phyloP scores from a whole-genome alignment of 2,797 vertebrate genomes.

The Vespertilio murinus region DNA sequence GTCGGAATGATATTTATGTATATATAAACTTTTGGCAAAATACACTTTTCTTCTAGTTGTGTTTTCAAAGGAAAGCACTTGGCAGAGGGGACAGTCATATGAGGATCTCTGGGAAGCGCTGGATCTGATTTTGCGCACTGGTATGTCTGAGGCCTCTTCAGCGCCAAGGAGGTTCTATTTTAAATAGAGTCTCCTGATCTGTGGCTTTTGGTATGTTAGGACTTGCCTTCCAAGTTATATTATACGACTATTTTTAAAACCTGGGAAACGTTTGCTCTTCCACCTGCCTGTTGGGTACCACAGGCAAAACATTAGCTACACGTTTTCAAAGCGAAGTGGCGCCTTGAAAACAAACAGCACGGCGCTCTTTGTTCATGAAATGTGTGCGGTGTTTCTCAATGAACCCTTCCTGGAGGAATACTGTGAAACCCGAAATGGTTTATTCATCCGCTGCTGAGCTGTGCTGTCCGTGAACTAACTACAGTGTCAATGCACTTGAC shows the following conservation, averaged over 20 bases:
- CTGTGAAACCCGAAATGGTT: not conserved
- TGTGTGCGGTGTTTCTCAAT: not conserved
- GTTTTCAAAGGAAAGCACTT: slow-evolving; percentile 33
- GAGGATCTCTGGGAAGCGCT: slow-evolving; percentile 27
- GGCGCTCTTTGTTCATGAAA: rapidly evolving
- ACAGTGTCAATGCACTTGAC: not conserved
- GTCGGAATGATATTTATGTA: slow-evolving; percentile 9
- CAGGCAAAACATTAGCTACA: slow-evolving; percentile 45
- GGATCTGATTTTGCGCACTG: slow-evolving; percentile 57
- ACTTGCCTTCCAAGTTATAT: slow-evolving; percentile 61
- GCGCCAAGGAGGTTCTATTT: slow-evolving; percentile 61
- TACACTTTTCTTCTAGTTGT: slow-evolving; percentile 7
- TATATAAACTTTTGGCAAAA: slow-evolving; percentile 39
- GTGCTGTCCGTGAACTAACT: not conserved
- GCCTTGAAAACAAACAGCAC: slow-evolving; percentile 55
- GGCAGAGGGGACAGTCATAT: slow-evolving; percentile 19
- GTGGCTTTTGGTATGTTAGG: slow-evolving; percentile 61
- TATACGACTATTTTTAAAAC: slow-evolving; percentile 74
- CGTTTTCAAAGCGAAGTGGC: slow-evolving; percentile 48
- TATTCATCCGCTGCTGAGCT: slow-evolving; percentile 2
- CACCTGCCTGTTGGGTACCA: slow-evolving; percentile 59
- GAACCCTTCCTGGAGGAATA: not conserved
- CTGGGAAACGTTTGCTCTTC: slow-evolving; percentile 57
- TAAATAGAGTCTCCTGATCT: slow-evolving; percentile 69
- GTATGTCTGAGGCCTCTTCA: slow-evolving; percentile 34